These are phyloP conservation scores for Geotrupes spiniger DNA, from an alignment of 2,888 invertebrate species.

Conservation along the genomic window DNA sequence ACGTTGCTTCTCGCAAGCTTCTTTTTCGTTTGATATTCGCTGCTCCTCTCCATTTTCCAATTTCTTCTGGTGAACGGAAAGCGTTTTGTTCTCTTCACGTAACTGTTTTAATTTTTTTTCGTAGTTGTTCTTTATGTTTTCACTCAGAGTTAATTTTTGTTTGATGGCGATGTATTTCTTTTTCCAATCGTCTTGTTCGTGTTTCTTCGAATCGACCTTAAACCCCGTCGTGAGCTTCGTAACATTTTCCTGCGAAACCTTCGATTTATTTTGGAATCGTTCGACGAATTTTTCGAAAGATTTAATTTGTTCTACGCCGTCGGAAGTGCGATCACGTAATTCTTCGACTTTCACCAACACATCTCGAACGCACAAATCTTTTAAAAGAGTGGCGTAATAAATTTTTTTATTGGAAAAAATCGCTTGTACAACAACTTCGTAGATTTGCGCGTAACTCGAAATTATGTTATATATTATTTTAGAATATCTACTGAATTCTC, in stretches of 20 bases:
- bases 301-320: constrained; percentile 31
- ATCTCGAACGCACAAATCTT: constrained; percentile 31
- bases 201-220: constrained; percentile 23
- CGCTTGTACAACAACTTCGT: constrained; percentile 27
- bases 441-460: constrained; percentile 26
- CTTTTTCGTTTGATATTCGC: constrained; percentile 32
- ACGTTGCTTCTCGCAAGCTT: constrained; percentile 15
- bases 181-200: constrained; percentile 37
- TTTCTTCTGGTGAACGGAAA: constrained; percentile 12
- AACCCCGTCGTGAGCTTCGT: constrained; percentile 2
- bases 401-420: constrained; percentile 28
- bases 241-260: constrained; percentile 26
- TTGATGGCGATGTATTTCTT: constrained; percentile 34
- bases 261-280: constrained; percentile 14
- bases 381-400: constrained; percentile 31
- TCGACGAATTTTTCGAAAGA: constrained; percentile 22
- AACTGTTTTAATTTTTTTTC: constrained; percentile 38
- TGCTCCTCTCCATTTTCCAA: constrained; percentile 30
- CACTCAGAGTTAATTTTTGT: constrained; percentile 34
- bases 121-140: constrained; percentile 33
- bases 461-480: constrained; percentile 31
- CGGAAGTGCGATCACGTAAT: constrained; percentile 30
- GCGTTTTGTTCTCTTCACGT: constrained; percentile 36
- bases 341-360: constrained; percentile 31
- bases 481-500: constrained; percentile 32